Evolutionary conservation across 2,797 vertebrate species (phyloP), one percentile per base, ranked within the genome.

Genomic region (Astyanax mexicanus): DNA sequence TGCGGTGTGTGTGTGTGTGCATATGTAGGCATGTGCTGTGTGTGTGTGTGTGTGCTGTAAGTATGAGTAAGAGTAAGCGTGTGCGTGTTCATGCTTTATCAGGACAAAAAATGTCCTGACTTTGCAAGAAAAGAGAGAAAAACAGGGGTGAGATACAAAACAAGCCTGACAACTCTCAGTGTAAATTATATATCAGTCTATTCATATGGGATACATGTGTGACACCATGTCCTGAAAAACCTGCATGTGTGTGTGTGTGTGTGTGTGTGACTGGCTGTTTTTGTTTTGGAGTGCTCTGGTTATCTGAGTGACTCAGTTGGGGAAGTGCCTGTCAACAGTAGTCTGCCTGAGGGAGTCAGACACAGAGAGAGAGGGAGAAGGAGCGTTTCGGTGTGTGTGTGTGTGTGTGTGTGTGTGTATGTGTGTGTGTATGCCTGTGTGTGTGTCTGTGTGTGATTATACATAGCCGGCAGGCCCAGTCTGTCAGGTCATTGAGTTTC

Each of bases 341-440:
- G 69, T 81, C 64, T 79, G 72, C 76, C 64, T 82, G 84, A 88
- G 68, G 79, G 87, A 86, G 83, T 80, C 54, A 69, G 40, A 75
- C 78, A 61, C 57, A 80, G 67, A 78, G 77, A 81, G 74, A 72
- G 75, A 74, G 60, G 19, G 66, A 45, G 62, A 32, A 72, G 60
- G 70, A 80, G 86, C 76, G 81, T 69, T 65, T n/a, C n/a, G n/a
- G n/a, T 32, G 9, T 61, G 72, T 44, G 52, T 47, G 42, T 55
- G 40, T 62, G 47, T 68, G 61, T 68, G 74, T 68, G 38, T 54
- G 62, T 45, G 47, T 27, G 38, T 67, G 29, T 69, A 62, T 71
- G 70, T 29, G 9, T 52, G 66, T 51, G 52, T 44, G 58, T 69
- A 67, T 25, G 9, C 45, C 44, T 21, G 15, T 54, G 29, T 55